Conservation (phyloP, 2,797 vertebrate species). For the Todus mexicanus region DNA sequence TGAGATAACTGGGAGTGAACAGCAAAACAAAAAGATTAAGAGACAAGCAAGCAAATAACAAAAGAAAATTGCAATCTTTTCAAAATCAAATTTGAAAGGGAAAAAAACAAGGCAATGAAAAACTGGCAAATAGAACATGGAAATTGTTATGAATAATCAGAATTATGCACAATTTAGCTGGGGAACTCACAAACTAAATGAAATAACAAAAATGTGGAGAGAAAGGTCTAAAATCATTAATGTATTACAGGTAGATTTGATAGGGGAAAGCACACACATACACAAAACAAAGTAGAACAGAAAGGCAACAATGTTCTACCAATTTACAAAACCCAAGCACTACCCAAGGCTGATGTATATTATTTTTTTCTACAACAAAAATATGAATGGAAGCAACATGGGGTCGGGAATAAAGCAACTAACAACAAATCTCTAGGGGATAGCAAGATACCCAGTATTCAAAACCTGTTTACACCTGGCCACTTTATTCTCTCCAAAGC, state of each 20-base stretch:
- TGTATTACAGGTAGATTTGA: background rate
- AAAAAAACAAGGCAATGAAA: background rate
- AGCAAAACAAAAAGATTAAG: slow-evolving; percentile 35
- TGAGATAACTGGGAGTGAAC: background rate
- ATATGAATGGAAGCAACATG: background rate
- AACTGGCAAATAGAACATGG: background rate
- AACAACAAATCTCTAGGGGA: background rate
- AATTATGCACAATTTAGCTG: background rate
- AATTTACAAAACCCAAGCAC: background rate
- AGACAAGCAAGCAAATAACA: slow-evolving; percentile 37
- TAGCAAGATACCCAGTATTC: background rate
- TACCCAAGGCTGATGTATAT: background rate
- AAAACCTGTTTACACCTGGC: background rate
- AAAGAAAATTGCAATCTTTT: slow-evolving; percentile 5
- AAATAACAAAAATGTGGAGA: background rate
- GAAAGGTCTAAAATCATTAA: background rate
- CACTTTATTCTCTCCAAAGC: background rate
- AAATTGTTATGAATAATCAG: background rate
- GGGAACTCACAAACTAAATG: background rate
- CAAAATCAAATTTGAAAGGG: background rate
- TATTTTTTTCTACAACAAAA: background rate
- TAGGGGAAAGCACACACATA: background rate
- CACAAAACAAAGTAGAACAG: background rate
- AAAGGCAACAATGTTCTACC: background rate
- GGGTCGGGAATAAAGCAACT: background rate